phyloP scores from a whole-genome alignment of 2,888 invertebrate species.

The Ochropleura plecta region DNA sequence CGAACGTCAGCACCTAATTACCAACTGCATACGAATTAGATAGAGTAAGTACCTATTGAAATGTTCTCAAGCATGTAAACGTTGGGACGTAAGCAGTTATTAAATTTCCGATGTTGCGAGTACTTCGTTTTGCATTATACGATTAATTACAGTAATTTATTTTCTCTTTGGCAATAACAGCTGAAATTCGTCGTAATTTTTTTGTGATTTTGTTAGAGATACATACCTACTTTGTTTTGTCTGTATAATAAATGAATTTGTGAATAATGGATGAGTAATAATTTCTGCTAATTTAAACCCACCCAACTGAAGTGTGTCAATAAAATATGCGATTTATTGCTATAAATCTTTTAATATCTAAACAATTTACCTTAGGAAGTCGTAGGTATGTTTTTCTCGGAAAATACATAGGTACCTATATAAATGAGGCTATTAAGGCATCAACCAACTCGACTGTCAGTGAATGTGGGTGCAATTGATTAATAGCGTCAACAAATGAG shows the following conservation, averaged over 20 bases:
- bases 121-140: constrained; percentile 12
- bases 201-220: not conserved
- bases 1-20: constrained; percentile 48
- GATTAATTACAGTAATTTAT: constrained; percentile 12
- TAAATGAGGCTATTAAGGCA: not conserved
- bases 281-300: constrained; percentile 1
- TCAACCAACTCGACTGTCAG: not conserved
- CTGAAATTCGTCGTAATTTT: not conserved
- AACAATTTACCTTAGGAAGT: constrained; percentile 5
- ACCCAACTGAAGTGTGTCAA: not conserved
- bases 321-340: constrained; percentile 35
- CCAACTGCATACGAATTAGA: constrained; percentile 34
- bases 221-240: constrained; percentile 15
- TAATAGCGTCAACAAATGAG: constrained; percentile 9
- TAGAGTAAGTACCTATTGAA: constrained; percentile 26
- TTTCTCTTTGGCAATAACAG: constrained; percentile 1
- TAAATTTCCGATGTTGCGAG: constrained; percentile 11
- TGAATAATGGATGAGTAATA: constrained; percentile 6
- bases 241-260: constrained; percentile 3
- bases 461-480: constrained; percentile 21
- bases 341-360: constrained; percentile 12
- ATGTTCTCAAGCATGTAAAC: constrained; percentile 43
- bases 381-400: constrained; percentile 12
- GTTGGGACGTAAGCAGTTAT: constrained; percentile 37
- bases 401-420: constrained; percentile 17